Evolutionary conservation across 2,113 vertebrate species (phyloP), one percentile per base, ranked within the genome.

Genomic region (Ginglymostoma cirratum): DNA sequence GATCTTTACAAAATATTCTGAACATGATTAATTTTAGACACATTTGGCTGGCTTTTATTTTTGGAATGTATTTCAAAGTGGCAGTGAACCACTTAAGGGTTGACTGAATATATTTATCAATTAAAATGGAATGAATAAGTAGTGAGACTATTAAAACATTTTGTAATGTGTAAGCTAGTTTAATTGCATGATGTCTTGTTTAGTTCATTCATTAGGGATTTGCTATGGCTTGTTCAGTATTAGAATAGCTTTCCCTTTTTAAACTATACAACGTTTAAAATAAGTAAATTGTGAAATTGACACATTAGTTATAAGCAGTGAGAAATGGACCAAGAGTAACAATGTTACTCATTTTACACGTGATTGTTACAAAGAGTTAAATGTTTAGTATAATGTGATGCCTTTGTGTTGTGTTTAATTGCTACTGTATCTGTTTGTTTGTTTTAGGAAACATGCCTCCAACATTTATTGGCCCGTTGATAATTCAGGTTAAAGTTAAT

Each of bases 401-500:
- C 87, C 34, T 90, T 55, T 90, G 27, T 3, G 21, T 19, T 69
- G 94, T 76, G 45, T 30, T 45, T 5, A 52, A 76, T 52, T 70
- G 17, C 52, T 34, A 48, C 24, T 27, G 21, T 72, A 12, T 94
- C 15, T 95, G 38, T 72, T 15, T 95, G 67, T 72, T 95, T 17
- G 0, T 7, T 95, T 83, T 96, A 98, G 98, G 98, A 61, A 98
- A 98, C 96, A 97, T 97, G 96, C 98, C 98, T 7, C 98, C 98
- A 69, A 96, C 97, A 14, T 96, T 98, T 96, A 97, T 96, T 7
- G 97, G 96, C 76, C 98, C 98, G 27, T 96, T 96, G 0, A 96
- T 98, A 94, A 98, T 98, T 96, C 97, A 65, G 5, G 96, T 96
- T 94, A 97, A 96, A 96, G 97, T 98, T 96, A 98, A 98, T 86